Evolutionary conservation across 2,888 invertebrate genomes (phyloP).

Genomic region (Bugula neritina): DNA sequence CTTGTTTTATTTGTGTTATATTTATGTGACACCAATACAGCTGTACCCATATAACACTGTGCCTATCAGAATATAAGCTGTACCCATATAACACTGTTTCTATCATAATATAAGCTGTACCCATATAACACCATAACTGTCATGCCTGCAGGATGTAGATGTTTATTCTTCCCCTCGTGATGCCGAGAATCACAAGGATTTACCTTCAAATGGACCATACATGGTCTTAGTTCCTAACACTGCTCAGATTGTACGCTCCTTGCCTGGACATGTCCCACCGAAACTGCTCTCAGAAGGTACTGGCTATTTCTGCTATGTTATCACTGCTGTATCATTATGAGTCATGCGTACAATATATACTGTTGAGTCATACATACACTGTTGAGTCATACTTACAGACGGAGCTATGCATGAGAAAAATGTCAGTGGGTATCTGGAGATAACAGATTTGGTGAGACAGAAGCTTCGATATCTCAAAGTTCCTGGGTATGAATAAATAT

Average conservation of each 20-base stretch:
- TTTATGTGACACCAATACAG: too few relatives aligned
- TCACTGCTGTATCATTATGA: too few relatives aligned
- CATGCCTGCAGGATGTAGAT: conserved; percentile 8
- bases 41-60: too few relatives aligned
- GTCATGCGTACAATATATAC: too few relatives aligned
- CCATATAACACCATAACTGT: too few relatives aligned
- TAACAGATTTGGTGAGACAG: conserved; percentile 56
- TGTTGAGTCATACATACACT: too few relatives aligned
- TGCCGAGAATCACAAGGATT: background rate
- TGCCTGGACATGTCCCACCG: conserved; percentile 7
- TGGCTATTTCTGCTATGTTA: too few relatives aligned
- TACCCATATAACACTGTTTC: too few relatives aligned
- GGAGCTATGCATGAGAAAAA: conserved; percentile 27
- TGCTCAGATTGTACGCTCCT: conserved; percentile 3
- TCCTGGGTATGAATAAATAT: conserved; percentile 56
- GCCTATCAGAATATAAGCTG: too few relatives aligned
- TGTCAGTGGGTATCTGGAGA: conserved; percentile 56
- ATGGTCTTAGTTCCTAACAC: background rate
- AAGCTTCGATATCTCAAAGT: conserved; percentile 59
- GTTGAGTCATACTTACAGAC: conserved; percentile 25
- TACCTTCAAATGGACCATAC: background rate
- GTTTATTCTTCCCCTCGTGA: background rate
- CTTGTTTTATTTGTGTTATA: too few relatives aligned
- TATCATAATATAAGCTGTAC: too few relatives aligned
- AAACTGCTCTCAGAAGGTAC: conserved; percentile 30